These are phyloP conservation scores for Dissostichus mawsoni DNA, from an alignment of 2,113 vertebrate species.

Conservation along the genomic window DNA sequence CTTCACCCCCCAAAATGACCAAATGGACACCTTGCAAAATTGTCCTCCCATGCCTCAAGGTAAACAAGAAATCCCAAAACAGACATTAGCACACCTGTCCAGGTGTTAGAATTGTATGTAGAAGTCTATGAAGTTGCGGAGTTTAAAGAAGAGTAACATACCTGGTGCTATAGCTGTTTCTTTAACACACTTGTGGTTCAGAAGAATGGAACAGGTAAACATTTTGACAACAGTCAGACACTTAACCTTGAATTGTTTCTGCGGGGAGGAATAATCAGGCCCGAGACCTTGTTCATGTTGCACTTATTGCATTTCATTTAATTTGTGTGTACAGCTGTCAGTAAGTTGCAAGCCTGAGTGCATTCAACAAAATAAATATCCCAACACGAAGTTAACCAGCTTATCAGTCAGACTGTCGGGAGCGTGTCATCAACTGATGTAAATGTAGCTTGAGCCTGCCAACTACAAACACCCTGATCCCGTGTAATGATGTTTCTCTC, in stretches of 20 bases:
- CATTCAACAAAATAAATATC: slow-evolving; percentile 47
- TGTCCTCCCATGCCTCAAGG: no score
- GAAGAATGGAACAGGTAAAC: neutral
- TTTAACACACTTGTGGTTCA: no score
- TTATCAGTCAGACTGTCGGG: slow-evolving; percentile 43
- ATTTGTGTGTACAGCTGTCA: slow-evolving; percentile 65
- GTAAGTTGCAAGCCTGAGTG: slow-evolving; percentile 29
- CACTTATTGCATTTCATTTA: slow-evolving; percentile 26
- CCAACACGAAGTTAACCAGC: slow-evolving; percentile 25
- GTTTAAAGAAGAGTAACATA: no score
- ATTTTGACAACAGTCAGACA: neutral
- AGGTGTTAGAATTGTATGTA: no score
- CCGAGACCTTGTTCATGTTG: neutral
- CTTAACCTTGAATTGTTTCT: neutral
- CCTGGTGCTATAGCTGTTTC: no score
- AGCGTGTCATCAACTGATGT: slow-evolving; percentile 45
- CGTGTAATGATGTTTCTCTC: neutral
- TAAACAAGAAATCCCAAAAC: no score
- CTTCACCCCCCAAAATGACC: no score
- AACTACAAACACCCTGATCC: slow-evolving; percentile 19
- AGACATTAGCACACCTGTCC: no score
- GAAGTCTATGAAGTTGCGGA: no score
- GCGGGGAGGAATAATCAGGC: neutral
- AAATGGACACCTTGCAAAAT: no score
- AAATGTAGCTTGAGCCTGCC: slow-evolving; percentile 13